Conservation (phyloP, 2,888 invertebrate genomes). For the Pomacea canaliculata region DNA sequence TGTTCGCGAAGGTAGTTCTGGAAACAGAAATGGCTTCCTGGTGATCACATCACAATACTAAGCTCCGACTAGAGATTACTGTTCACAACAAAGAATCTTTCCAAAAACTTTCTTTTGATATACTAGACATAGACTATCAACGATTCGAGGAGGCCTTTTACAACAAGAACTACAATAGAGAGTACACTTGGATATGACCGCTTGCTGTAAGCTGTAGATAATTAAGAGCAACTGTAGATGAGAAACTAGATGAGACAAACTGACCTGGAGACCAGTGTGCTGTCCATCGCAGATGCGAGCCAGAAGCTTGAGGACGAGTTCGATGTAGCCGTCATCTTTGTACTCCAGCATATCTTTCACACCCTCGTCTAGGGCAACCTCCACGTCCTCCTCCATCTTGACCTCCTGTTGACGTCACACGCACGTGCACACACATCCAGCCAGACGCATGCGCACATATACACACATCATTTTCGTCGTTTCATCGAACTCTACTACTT, state of each 20-base stretch:
- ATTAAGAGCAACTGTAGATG: too few species aligned
- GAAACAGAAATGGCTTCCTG: not conserved
- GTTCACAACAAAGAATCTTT: too few species aligned
- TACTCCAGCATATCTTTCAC: slow-evolving; percentile 63
- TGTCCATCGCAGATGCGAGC: slow-evolving; percentile 70
- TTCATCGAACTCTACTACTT: not conserved
- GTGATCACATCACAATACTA: not conserved
- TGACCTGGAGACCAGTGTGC: slow-evolving; percentile 66
- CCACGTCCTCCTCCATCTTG: slow-evolving; percentile 45
- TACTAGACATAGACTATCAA: too few species aligned
- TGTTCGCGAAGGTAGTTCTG: slow-evolving; percentile 70
- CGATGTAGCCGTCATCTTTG: slow-evolving; percentile 69
- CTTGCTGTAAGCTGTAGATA: too few species aligned
- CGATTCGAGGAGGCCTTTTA: too few species aligned
- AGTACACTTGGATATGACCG: too few species aligned
- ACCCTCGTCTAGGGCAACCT: slow-evolving; percentile 54
- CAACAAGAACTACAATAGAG: too few species aligned
- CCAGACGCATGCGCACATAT: not conserved
- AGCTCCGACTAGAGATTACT: too few species aligned
- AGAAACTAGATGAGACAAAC: not conserved
- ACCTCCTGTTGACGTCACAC: slow-evolving; percentile 31
- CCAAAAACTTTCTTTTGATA: too few species aligned
- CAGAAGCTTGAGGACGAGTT: slow-evolving; percentile 66
- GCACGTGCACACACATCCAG: not conserved
- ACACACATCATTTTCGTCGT: not conserved